Base-by-base conservation (phyloP, 2,888 invertebrate genomes). In the Rotaria magnacalcarata region DNA sequence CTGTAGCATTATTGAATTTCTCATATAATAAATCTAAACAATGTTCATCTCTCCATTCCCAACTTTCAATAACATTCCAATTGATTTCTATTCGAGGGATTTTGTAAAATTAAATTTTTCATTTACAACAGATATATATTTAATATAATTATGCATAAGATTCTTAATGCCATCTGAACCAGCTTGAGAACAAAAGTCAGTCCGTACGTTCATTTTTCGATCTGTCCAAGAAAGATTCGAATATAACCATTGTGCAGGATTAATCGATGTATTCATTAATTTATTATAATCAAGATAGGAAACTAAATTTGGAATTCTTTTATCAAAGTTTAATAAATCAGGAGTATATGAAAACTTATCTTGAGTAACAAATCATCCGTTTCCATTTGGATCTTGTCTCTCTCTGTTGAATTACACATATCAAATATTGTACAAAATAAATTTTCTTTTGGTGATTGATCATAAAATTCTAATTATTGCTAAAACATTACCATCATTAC, bases 31-130 rank as follows among this genome's bases (percentile, higher is more conserved):
- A 11, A 60, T 60, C 60, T n/a, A 60, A 27, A 60, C 60, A 60
- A 60, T 24, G 27, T 60, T 60, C 60, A 27, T 60, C 60, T 60
- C 60, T 6, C 60, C 60, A 60, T 60, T 60, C 60, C 60, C 60
- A 60, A 21, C 60, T n/a, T 60, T 60, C 60, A 11, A 60, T 60
- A 60, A 60, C 60, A 60, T 60, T 60, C 60, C 60, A 60, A 60
- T 60, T 60, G 60, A 60, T 60, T 60, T 60, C n/a, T n/a, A 60
- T 60, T 60, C 27, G 1, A 10, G 60, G 60, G n/a, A 60, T 60
- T 60, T n/a, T 60, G 60, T 60, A 8, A n/a, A 60, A 27, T 60
- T 60, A 27, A 60, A 60, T 27, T 60, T 60, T n/a, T 60, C 8
- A 24, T 60, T 60, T n/a, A 60, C n/a, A n/a, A 60, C n/a, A 24